Conservation (phyloP, 2,797 vertebrate species). For the Helostoma temminkii region DNA sequence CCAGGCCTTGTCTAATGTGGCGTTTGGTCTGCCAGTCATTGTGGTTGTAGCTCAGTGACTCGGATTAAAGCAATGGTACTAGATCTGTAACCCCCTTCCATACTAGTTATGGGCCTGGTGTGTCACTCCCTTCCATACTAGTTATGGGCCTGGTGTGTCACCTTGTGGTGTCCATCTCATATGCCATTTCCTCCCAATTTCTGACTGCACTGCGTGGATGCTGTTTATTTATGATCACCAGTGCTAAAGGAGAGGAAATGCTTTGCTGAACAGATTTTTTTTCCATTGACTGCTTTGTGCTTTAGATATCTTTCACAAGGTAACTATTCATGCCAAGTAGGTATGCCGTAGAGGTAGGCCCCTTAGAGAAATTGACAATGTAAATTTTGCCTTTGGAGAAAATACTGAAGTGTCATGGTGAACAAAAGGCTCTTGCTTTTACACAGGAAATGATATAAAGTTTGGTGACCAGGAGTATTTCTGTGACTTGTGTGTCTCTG, state of each 20-base stretch:
- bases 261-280: background rate
- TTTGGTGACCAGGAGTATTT: background rate
- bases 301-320: constrained; percentile 7
- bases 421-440: too few relatives aligned
- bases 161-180: constrained; percentile 38
- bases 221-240: constrained; percentile 13
- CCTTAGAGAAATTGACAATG: background rate
- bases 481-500: constrained; percentile 15
- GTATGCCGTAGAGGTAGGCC: background rate
- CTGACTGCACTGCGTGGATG: background rate
- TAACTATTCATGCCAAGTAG: constrained; percentile 15
- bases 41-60: constrained; percentile 59
- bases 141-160: constrained; percentile 43
- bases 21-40: constrained; percentile 58
- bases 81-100: constrained; percentile 42
- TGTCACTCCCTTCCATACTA: constrained; percentile 45
- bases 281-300: background rate
- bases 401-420: background rate
- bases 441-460: too few relatives aligned
- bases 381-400: background rate
- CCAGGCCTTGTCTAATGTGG: constrained; percentile 62
- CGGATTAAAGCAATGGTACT: constrained; percentile 65
- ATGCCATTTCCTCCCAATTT: constrained; percentile 19
- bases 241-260: constrained; percentile 1
- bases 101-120: constrained; percentile 36